These are phyloP conservation scores for Isurus oxyrinchus DNA, from an alignment of 2,113 vertebrate genomes.

Conservation along the genomic window DNA sequence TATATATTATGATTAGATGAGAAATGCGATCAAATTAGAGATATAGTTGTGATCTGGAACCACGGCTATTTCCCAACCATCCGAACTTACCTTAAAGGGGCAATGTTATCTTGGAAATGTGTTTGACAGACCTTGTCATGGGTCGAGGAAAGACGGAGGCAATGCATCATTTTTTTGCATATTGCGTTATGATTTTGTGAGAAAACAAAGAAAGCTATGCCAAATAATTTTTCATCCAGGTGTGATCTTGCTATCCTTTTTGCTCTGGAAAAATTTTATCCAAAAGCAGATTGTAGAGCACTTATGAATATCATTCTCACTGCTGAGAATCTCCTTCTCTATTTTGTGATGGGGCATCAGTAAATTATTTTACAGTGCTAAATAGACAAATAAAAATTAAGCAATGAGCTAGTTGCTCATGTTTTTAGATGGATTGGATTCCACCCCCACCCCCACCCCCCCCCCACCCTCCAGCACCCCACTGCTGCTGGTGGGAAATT, in stretches of 20 bases:
- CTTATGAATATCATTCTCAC: neutral
- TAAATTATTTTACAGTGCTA: neutral
- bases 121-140: neutral
- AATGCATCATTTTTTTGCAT: neutral
- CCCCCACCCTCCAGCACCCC: neutral
- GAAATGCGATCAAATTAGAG: neutral
- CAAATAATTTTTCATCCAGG: neutral
- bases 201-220: neutral
- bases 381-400: neutral
- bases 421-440: neutral
- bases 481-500: neutral
- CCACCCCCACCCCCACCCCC: too few relatives aligned
- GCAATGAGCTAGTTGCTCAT: neutral
- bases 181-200: neutral
- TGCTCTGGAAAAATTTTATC: neutral
- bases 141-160: neutral
- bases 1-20: neutral
- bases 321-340: neutral
- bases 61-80: neutral
- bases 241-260: neutral
- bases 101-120: neutral
- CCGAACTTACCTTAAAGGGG: neutral
- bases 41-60: neutral
- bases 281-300: neutral
- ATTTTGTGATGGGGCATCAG: neutral